Evolutionary conservation across 2,888 invertebrate genomes (phyloP), one percentile per base, ranked within the genome.

Genomic region (Dinocampus coccinellae): DNA sequence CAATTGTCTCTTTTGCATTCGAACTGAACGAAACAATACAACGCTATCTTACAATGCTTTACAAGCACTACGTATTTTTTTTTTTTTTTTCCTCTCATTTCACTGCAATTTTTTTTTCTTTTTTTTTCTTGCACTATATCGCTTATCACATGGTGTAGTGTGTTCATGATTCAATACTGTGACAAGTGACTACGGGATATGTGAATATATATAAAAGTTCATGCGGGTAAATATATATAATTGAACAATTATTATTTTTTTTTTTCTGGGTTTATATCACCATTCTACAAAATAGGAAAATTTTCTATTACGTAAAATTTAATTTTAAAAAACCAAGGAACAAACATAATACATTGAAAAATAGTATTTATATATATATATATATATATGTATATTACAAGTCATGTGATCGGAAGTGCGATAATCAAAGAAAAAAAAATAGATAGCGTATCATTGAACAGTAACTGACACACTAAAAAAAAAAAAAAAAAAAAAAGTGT

Each of bases 1-100:
- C 60, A 60, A 60, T 60, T 60, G 60, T 34, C 60, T 62, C 42
- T 62, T 39, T 62, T 39, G 24, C 62, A 39, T 62, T 36, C 24
- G 24, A 39, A 39, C n/a, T 24, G 39, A 39, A 47, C 22, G 10
- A 20, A 62, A 62, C 39, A 62, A 62, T 62, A 62, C 62, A 62
- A 62, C 29, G 24, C 26, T 62, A 62, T 62, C 62, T 62, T 60
- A 20, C 60, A 34, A 34, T 60, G 13, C 34, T 60, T 60, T 34
- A 58, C 34, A 34, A 16, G 34, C 16, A 34, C n/a, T 22, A 3
- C 13, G 16, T 57, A 13, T 22, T 61, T 61, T 39, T 24, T 62
- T 36, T 6, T 22, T 13, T 24, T 42, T 10, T 61, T 42, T 62
- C 4, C 6, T 39, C 39, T 39, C 0, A 3, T n/a, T 39, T 13